phyloP scores from a whole-genome alignment of 2,888 invertebrate genomes.

The Julus scanicus region DNA sequence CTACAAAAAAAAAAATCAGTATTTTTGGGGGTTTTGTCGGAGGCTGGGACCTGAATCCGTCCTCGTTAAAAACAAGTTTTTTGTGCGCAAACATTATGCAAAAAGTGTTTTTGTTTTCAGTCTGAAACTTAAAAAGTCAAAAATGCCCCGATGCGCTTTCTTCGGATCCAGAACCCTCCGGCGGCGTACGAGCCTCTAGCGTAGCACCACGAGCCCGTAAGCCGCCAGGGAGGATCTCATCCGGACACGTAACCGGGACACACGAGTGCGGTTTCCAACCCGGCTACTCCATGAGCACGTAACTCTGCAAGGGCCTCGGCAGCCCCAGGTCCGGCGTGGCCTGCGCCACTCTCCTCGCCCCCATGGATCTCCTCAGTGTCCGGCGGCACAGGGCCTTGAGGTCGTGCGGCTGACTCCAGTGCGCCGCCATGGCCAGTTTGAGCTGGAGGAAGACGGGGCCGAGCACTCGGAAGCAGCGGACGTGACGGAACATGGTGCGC shows the following conservation, averaged over 20 bases:
- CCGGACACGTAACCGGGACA: too few relatives aligned
- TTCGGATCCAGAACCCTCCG: too few relatives aligned
- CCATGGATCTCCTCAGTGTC: conserved; percentile 56
- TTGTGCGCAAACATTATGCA: too few relatives aligned
- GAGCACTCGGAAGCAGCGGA: conserved; percentile 62
- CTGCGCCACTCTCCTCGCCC: conserved; percentile 47
- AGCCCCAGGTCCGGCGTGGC: conserved; percentile 55
- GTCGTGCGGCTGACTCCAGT: conserved; percentile 63
- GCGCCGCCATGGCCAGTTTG: conserved; percentile 61
- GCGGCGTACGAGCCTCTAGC: too few relatives aligned
- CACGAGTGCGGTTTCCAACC: too few relatives aligned
- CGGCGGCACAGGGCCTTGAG: conserved; percentile 59
- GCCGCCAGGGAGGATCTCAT: too few relatives aligned
- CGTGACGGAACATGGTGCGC: conserved; percentile 63
- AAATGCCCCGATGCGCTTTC: too few relatives aligned
- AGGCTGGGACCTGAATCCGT: neutral
- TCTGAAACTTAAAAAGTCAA: too few relatives aligned
- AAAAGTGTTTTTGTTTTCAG: neutral
- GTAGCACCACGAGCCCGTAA: too few relatives aligned
- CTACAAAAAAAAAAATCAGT: neutral
- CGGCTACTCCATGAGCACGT: conserved; percentile 58
- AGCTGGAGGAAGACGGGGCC: conserved; percentile 64
- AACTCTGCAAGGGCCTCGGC: conserved; percentile 57
- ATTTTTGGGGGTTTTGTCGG: neutral
- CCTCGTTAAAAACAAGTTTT: neutral